Percentiles rank a stretch among this genome's conserved stretches.
These are phyloP conservation scores for Sialis lutaria DNA, from an alignment of 2,888 invertebrate species.

Conservation along the genomic window DNA sequence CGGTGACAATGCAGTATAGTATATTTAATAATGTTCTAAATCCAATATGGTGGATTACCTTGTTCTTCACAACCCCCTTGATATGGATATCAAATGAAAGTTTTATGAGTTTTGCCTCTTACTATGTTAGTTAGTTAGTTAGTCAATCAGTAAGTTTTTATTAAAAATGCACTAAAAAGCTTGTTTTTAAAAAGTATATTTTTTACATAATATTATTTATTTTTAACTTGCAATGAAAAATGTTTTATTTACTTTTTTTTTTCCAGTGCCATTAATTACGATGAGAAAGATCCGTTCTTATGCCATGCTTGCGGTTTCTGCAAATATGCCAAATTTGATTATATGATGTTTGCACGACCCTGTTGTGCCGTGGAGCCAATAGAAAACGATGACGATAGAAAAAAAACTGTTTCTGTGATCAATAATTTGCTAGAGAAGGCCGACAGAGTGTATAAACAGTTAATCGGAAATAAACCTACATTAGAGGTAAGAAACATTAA, in stretches of 20 bases:
- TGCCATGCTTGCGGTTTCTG: constrained; percentile 99
- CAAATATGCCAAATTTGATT: constrained; percentile 98
- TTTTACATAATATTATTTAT: no score
- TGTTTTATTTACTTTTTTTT: not conserved
- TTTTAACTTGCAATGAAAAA: no score
- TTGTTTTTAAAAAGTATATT: no score
- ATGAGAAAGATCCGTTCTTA: constrained; percentile 96
- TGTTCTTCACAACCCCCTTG: no score
- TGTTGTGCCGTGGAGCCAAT: constrained; percentile 96
- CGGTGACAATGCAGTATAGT: no score
- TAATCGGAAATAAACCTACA: constrained; percentile 78
- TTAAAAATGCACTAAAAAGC: no score
- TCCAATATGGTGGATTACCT: no score
- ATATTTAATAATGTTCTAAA: no score
- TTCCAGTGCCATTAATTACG: constrained; percentile 87
- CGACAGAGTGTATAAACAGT: constrained; percentile 80
- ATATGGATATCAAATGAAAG: no score
- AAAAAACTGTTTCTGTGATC: constrained; percentile 84
- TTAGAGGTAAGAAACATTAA: constrained; percentile 42
- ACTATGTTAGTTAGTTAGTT: no score
- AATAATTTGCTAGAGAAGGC: constrained; percentile 85
- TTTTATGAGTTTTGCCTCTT: no score
- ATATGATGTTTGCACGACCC: constrained; percentile 75
- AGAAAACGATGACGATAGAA: constrained; percentile 90
- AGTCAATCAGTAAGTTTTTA: no score